phyloP scores from a whole-genome alignment of 2,797 vertebrate genomes.

The Sorex maritimensis region DNA sequence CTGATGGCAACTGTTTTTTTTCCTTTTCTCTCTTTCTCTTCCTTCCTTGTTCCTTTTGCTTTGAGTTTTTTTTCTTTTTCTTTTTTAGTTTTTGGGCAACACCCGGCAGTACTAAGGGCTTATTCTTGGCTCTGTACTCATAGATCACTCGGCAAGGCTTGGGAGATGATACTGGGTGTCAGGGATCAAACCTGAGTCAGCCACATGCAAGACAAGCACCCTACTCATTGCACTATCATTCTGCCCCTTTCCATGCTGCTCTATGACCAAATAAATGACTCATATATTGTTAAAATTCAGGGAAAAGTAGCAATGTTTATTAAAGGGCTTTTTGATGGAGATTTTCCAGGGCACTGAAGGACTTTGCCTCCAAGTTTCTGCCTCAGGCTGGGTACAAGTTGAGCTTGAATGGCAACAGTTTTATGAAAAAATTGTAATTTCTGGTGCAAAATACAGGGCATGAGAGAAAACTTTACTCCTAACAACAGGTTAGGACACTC shows the following conservation, averaged over 20 bases:
- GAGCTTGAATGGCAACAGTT: neutral
- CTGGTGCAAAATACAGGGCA: slow-evolving; percentile 3
- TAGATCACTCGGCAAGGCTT: no score
- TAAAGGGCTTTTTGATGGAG: neutral
- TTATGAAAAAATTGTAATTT: slow-evolving; percentile 27
- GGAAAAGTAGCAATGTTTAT: neutral
- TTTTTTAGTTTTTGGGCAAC: neutral
- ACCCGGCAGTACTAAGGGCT: neutral
- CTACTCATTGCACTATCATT: no score
- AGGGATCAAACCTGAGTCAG: no score
- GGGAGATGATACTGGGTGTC: no score
- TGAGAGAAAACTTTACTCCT: slow-evolving; percentile 50
- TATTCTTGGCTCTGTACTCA: no score
- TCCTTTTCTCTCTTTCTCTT: no score
- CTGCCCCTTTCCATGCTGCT: neutral
- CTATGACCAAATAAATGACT: slow-evolving; percentile 52
- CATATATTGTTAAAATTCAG: slow-evolving; percentile 34
- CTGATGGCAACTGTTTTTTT: neutral
- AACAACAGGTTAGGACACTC: slow-evolving; percentile 28
- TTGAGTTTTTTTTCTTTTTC: no score
- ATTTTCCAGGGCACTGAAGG: neutral
- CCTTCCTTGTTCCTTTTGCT: no score
- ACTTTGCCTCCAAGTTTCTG: neutral
- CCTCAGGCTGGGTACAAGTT: neutral
- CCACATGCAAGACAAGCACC: no score